Evolutionary conservation across 2,113 vertebrate species (phyloP).

Genomic region (Isichthys henryi): DNA sequence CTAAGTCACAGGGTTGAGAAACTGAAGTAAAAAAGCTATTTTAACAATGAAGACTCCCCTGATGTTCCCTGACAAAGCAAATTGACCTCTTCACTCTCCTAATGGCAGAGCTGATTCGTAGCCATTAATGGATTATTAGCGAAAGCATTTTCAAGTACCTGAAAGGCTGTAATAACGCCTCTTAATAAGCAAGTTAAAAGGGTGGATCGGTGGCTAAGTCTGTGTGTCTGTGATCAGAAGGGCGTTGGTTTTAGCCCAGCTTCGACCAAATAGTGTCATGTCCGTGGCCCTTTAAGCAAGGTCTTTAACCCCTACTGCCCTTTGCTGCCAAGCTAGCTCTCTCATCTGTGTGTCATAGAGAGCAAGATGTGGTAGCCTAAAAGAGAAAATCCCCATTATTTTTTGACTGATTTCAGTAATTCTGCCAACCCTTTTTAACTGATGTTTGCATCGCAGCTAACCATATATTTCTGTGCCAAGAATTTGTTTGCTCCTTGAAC

Average conservation of each 20-base stretch:
- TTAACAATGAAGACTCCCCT: not conserved
- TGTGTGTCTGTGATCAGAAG: not conserved
- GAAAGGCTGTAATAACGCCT: not conserved
- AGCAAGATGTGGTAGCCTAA: not conserved
- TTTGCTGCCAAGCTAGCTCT: not conserved
- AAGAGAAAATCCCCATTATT: not conserved
- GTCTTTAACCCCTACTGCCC: not conserved
- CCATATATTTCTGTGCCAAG: not conserved
- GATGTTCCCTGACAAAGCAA: not conserved
- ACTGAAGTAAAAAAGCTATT: not conserved
- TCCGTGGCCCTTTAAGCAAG: not conserved
- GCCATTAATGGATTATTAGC: not conserved
- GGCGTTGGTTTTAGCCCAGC: not conserved
- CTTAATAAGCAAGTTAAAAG: not conserved
- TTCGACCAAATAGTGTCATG: not conserved
- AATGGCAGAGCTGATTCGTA: not conserved
- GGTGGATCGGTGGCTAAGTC: not conserved
- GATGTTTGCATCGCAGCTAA: not conserved
- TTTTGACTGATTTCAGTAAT: not conserved
- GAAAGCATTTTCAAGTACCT: not conserved
- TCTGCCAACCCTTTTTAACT: not conserved
- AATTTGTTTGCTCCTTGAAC: not conserved
- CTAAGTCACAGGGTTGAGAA: not conserved
- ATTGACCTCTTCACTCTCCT: not conserved
- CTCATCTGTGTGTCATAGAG: not conserved